phyloP scores from a whole-genome alignment of 2,888 invertebrate genomes.

The Chalcis sispes region DNA sequence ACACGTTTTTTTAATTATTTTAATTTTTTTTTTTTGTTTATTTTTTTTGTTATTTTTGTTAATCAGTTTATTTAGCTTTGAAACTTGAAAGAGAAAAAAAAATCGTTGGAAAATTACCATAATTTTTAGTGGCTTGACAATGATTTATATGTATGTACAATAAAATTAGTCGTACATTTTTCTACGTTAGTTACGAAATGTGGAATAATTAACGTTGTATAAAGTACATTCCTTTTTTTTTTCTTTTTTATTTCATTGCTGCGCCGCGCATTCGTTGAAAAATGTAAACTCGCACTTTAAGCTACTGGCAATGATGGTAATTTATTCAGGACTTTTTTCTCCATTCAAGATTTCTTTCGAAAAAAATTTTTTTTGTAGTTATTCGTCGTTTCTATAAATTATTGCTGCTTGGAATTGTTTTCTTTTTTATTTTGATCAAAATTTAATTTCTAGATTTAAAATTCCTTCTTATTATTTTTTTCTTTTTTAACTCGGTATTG shows the following conservation, averaged over 20 bases:
- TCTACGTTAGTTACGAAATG: conserved; percentile 8
- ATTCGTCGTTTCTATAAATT: neutral
- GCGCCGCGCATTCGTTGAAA: conserved; percentile 12
- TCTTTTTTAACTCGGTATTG: neutral
- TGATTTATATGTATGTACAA: conserved; percentile 20
- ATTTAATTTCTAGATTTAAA: conserved; percentile 9
- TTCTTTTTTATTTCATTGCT: too few relatives aligned
- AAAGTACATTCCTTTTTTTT: neutral
- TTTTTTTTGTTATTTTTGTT: neutral
- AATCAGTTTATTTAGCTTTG: neutral
- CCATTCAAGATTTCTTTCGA: conserved; percentile 10
- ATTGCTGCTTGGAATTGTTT: conserved; percentile 19
- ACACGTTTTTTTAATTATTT: too few relatives aligned
- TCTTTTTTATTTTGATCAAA: neutral
- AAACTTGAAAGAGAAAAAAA: neutral
- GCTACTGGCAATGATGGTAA: conserved; percentile 12
- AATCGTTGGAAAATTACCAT: conserved; percentile 22
- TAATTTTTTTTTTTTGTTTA: too few relatives aligned
- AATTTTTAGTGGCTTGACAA: conserved; percentile 8
- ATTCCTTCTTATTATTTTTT: neutral
- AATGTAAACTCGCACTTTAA: conserved; percentile 29
- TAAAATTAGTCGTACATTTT: conserved; percentile 2
- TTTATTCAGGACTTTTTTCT: conserved; percentile 8
- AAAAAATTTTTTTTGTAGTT: conserved; percentile 2
- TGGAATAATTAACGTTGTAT: conserved; percentile 7